Evolutionary conservation across 2,888 invertebrate species (phyloP), one percentile per base, ranked within the genome.

Genomic region (Idaea straminata): DNA sequence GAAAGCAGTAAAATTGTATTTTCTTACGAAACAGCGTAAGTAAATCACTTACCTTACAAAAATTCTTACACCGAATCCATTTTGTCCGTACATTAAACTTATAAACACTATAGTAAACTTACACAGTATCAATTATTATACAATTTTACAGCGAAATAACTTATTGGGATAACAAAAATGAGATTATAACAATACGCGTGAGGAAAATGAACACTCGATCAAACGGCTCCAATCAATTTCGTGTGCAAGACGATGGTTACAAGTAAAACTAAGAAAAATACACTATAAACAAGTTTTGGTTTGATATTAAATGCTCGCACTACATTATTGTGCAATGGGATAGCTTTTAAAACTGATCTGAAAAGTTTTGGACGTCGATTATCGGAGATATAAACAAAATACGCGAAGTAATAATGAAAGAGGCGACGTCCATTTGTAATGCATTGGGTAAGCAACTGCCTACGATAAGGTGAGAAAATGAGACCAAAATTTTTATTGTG

Each of bases 321-420:
- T 88, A 90, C 88, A 89, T 90, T 77, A 81, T 88, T 83, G 77
- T 79, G 80, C 82, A 72, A 77, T 77, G 76, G 76, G 78, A 83
- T 77, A 74, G 81, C 82, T 85, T 91, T 88, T 87, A 83, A 90
- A 90, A 91, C 83, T 88, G 81, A 83, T 88, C 88, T 82, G 80
- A 92, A 92, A 92, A 92, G 91, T 92, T 92, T 92, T 83, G 79
- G 80, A 83, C 81, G 86, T 84, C 86, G 89, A 89, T 91, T 88
- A 81, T 83, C 89, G 91, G 78, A 84, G 87, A 90, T 92, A 91
- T 92, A 92, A 92, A 92, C 92, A 92, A 91, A 89, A 87, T 83
- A 82, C 84, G 87, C 86, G 81, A 85, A 83, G 80, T 83, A 62
- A 73, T 81, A 83, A 85, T 83, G 65, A 74, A 86, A 83, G 70